Evolutionary conservation across 23 tunicate species (phyloP), one percentile per base, ranked within the genome.

Genomic region (Ascidia mentula): DNA sequence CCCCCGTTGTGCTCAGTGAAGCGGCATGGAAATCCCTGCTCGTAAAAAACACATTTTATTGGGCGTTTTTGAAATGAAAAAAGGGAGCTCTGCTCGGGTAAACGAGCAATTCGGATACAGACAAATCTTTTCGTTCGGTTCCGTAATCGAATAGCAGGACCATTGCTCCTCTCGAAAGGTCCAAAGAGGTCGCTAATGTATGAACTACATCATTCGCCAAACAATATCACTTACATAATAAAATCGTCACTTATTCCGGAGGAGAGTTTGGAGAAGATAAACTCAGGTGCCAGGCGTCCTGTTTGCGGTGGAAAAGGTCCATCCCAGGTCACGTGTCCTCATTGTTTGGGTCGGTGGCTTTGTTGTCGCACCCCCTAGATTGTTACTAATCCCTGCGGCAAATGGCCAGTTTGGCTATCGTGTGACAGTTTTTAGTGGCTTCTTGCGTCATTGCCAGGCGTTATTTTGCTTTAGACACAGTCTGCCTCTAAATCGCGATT

Each of bases 241-340:
- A n/a, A 28, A 20, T 28, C 65, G 65, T 53, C 65, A 53, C 24
- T 26, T n/a, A 3, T 53, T 53, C 65, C 65, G 65, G 24, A 20
- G 22, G 65, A 3, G 7, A 26, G 65, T 53, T 26, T 53, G 65
- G 65, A 53, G 65, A 53, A 53, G 65, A 53, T 53, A 9, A 53
- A 53, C 24, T 53, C 65, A 53, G 65, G 65, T 53, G 65, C 28
- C 13, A 3, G 65, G 65, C 65, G 65, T 53, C 65, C 65, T 53
- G 65, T 53, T 53, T 9, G 65, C 24, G 65, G 65, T 53, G 28
- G 24, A 26, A n/a, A n/a, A 53, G 13, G 65, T 26, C 65, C 1
- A 6, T 28, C 2, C 65, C 1, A 9, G 65, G 65, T 53, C 65
- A 53, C 28, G 4, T 20, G 13, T 53, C 4, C 28, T 28, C 65